Percentiles rank a stretch among this genome's conserved stretches.
Evolutionary conservation across 1,140 invertebrate genomes (phyloP).

Genomic region (Anastrepha ludens): DNA sequence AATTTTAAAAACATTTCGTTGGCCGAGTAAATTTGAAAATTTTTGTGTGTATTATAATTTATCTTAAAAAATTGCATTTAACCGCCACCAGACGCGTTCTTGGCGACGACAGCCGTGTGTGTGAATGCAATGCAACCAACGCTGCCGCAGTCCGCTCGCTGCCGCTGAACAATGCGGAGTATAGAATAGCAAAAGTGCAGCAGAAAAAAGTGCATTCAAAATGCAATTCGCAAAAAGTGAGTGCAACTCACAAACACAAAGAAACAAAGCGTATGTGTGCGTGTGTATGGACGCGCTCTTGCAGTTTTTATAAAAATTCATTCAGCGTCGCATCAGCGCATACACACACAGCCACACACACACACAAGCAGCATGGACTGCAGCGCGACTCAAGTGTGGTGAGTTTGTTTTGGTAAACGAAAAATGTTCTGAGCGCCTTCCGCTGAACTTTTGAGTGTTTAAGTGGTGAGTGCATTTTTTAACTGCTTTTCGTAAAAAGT

Average conservation of each 20-base stretch:
- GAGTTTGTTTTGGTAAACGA: neutral
- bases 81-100: neutral
- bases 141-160: neutral
- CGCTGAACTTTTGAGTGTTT: neutral
- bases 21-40: too few species aligned
- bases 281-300: neutral
- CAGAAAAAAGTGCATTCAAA: conserved; percentile 19
- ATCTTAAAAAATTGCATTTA: neutral
- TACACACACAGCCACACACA: neutral
- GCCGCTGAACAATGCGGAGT: neutral
- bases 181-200: neutral
- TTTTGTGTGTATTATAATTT: neutral
- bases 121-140: conserved; percentile 10
- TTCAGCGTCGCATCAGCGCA: neutral
- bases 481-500: neutral
- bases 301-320: conserved; percentile 10
- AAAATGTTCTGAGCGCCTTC: conserved; percentile 19
- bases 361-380: neutral
- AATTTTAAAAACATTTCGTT: neutral
- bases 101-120: neutral
- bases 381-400: conserved; percentile 22
- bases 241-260: neutral
- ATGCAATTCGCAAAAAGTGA: conserved; percentile 34
- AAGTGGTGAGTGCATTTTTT: neutral
- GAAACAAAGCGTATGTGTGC: neutral